Conservation (phyloP, 2,113 vertebrate genomes). For the Athene noctua region DNA sequence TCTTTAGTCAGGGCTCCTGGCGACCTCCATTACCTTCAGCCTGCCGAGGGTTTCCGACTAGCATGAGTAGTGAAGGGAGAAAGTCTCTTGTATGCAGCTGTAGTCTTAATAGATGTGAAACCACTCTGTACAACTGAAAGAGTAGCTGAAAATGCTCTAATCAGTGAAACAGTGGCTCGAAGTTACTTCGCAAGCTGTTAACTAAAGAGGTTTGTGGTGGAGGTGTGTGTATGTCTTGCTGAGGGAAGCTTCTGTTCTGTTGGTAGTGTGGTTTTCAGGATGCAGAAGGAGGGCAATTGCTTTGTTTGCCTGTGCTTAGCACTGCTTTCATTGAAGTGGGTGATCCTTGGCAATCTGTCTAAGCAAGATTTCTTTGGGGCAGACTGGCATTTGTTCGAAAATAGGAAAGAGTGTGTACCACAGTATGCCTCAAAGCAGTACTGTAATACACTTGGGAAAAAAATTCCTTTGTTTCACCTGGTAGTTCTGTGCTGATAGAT, state of each 20-base stretch:
- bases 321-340: neutral
- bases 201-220: neutral
- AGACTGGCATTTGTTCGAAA: neutral
- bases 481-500: neutral
- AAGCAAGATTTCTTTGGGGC: neutral
- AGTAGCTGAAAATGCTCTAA: neutral
- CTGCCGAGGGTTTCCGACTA: neutral
- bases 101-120: neutral
- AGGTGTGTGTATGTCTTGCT: too few species aligned
- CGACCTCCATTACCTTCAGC: neutral
- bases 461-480: neutral
- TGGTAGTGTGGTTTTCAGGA: neutral
- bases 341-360: neutral
- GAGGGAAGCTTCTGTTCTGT: neutral
- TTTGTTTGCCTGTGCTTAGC: neutral
- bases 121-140: neutral
- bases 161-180: neutral
- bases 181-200: neutral
- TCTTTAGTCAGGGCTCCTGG: neutral
- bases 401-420: neutral
- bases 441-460: neutral
- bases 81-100: neutral
- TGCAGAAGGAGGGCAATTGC: neutral
- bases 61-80: neutral
- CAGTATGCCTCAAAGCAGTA: neutral